Evolutionary conservation across 2,113 vertebrate species (phyloP), one percentile per base, ranked within the genome.

Genomic region (Hemichromis elongatus): DNA sequence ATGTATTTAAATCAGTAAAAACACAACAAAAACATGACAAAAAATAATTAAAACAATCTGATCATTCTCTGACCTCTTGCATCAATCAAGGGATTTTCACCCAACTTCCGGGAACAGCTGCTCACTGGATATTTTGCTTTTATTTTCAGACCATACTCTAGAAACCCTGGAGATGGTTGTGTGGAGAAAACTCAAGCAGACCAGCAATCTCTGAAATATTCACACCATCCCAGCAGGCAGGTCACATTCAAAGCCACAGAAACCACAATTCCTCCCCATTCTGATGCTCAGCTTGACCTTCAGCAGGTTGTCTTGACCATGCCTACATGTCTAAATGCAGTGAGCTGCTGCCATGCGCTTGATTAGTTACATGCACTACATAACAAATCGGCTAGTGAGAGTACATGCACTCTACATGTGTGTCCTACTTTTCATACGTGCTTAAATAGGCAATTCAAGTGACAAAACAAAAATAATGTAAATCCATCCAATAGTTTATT

Each of bases 401-500:
- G 45, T 19, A 75, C 28, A 66, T 75, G 45, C 24, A 19, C 24
- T 52, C 70, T 0, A 52, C 70, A 75, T 33, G 16, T 1, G 6
- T 75, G 26, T 30, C 26, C 26, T 52, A 30, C 26, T 5, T 52
- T 52, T 50, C 45, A 52, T 52, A 75, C 19, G 19, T 75, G 70
- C 30, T 30, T 35, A 80, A 53, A 37, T 26, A 66, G 57, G 47
- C 30, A 81, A 37, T 9, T 73, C 56, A 28, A 26, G 81, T 11
- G 35, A 40, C 75, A 75, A 73, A 73, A 73, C 66, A 73, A 73
- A 21, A 85, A 57, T 85, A 85, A 90, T 90, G 83, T 92, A 92
- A 94, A 94, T 92, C 93, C 88, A 93, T 95, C 93, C 92, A 92
- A 94, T 92, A 91, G 91, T 95, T 95, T 95, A 95, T 95, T 95